A percentile compares a stretch with the other conserved stretches of the same genome.
These are phyloP conservation scores for Norana najaformis DNA, from an alignment of 2,888 invertebrate genomes.

Conservation along the genomic window DNA sequence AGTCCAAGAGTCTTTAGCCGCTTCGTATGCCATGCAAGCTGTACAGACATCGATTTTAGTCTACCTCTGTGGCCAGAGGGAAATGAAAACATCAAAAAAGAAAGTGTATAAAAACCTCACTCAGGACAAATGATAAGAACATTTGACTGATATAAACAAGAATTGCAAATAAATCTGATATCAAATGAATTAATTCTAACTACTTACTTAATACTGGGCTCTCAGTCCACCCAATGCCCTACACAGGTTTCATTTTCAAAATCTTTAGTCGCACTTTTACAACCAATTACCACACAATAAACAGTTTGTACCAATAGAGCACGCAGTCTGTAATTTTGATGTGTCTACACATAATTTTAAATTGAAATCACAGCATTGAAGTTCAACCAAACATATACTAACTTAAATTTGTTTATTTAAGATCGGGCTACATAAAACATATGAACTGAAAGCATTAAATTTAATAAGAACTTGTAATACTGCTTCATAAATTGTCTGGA, in stretches of 20 bases:
- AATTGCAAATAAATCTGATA: background rate
- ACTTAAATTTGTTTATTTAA: background rate
- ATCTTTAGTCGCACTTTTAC: background rate
- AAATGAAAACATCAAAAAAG: background rate
- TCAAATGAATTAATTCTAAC: background rate
- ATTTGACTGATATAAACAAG: background rate
- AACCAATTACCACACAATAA: background rate
- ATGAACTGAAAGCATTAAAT: background rate
- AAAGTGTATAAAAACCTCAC: background rate
- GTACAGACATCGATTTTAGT: background rate
- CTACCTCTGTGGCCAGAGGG: too few species aligned
- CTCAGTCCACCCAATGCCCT: too few species aligned
- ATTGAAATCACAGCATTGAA: background rate
- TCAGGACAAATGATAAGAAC: background rate
- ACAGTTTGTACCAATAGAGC: background rate
- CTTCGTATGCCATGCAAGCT: background rate
- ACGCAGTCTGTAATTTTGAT: background rate
- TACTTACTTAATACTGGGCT: background rate
- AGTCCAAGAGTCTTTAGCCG: background rate
- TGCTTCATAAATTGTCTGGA: background rate
- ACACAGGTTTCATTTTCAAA: conserved; percentile 3
- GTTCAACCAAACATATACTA: background rate
- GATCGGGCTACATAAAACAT: too few species aligned
- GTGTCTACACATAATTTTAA: background rate
- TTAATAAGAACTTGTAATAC: background rate